Evolutionary conservation across 2,888 invertebrate genomes (phyloP).

Genomic region (Athalia cordata): DNA sequence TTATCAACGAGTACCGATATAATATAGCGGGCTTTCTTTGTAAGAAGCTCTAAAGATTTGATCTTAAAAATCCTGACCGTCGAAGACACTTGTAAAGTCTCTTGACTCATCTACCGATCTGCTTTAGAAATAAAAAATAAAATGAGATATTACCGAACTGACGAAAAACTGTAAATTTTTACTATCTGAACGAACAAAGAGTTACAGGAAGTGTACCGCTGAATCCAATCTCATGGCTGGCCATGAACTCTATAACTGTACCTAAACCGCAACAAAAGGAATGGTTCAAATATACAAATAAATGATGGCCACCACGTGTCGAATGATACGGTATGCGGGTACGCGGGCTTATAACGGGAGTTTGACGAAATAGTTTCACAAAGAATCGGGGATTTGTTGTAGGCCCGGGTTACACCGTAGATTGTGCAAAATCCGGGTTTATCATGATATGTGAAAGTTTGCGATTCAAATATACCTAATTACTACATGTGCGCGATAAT

Average conservation of each 20-base stretch:
- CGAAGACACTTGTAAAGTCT: no score
- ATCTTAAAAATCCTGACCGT: no score
- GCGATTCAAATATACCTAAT: neutral
- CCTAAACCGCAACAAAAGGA: slow-evolving; percentile 21
- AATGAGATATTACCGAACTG: no score
- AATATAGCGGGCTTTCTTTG: no score
- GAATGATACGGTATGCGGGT: slow-evolving; percentile 16
- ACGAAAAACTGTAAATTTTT: slow-evolving; percentile 17
- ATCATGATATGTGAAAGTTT: neutral
- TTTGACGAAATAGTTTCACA: slow-evolving; percentile 15
- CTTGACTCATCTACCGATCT: no score
- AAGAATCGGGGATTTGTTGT: neutral
- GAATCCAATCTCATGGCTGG: slow-evolving; percentile 32
- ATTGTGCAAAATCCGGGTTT: neutral
- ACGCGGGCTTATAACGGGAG: slow-evolving; percentile 23
- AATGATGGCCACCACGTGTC: slow-evolving; percentile 14
- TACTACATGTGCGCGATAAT: neutral
- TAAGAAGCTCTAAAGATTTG: no score
- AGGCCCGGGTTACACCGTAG: neutral
- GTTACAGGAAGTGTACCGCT: slow-evolving; percentile 22
- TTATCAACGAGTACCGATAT: no score
- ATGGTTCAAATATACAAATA: slow-evolving; percentile 15
- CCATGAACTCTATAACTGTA: slow-evolving; percentile 42
- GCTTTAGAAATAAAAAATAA: no score
- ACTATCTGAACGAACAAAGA: slow-evolving; percentile 33